These are phyloP conservation scores for Thera britannica DNA, from an alignment of 2,888 invertebrate genomes.

Conservation along the genomic window DNA sequence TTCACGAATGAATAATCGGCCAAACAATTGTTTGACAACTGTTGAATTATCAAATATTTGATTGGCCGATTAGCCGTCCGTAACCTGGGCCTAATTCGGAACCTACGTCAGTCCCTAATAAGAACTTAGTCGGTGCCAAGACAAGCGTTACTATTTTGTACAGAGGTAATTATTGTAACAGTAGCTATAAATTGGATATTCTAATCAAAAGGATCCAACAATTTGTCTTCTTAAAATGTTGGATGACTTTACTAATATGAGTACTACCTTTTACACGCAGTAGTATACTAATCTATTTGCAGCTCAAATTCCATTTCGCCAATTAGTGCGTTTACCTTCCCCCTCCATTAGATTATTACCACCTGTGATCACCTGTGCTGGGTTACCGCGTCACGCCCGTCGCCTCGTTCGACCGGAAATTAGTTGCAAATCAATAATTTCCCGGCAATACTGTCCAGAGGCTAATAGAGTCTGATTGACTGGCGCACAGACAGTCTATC, in stretches of 20 bases:
- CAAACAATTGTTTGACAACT: no score
- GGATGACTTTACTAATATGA: not conserved
- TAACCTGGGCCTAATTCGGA: no score
- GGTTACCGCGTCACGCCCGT: constrained; percentile 65
- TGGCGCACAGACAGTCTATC: constrained; percentile 42
- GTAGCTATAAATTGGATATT: no score
- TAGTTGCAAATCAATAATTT: constrained; percentile 81
- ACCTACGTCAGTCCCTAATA: no score
- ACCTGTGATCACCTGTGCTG: constrained; percentile 42
- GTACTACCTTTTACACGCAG: not conserved
- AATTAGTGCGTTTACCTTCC: constrained; percentile 31
- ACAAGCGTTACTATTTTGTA: no score
- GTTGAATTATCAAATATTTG: no score
- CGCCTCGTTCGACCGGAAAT: constrained; percentile 71
- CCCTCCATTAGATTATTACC: constrained; percentile 39
- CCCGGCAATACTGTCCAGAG: constrained; percentile 63
- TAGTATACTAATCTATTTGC: constrained; percentile 10
- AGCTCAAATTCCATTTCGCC: constrained; percentile 21
- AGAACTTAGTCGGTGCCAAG: no score
- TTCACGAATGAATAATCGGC: no score
- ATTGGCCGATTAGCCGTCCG: no score
- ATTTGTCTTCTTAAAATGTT: no score
- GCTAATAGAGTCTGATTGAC: constrained; percentile 75
- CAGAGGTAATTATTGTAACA: no score
- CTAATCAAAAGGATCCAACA: no score